Base-by-base conservation (phyloP, 2,113 vertebrate species). In the Dasyornis broadbenti region DNA sequence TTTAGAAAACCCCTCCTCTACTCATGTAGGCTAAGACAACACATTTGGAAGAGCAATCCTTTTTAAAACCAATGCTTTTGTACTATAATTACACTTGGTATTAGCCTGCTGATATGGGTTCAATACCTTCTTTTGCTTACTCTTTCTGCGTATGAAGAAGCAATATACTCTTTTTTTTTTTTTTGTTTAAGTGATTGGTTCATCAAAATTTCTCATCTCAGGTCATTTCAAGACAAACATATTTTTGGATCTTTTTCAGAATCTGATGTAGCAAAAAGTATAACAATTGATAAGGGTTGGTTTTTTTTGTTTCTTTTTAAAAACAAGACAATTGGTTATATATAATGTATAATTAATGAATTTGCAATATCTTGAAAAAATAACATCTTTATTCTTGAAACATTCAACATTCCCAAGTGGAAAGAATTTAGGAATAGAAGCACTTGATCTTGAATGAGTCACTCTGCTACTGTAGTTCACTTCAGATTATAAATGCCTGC, bases 401-500 rank as follows among this genome's bases (percentile, higher is more conserved):
- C 39, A 53, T 50, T 65, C 13, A 49, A 57, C 14, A 64, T 68
- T 86, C 20, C 35, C 49, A 39, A 76, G 24, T 7, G 30, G 30
- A 56, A 85, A 79, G 22, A 52, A 68, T 65, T 89, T 69, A 53
- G 7, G 47, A 82, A 82, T 24, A 35, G 18, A 75, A 50, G 53
- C 53, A 82, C n/a, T 91, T 54, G 26, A 60, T 95, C 45, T 94
- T 59, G 45, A 91, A 69, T 18, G 63, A 86, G 49, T 83, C 64
- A 84, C 35, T 94, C 47, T 28, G 76, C 85, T 63, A 79, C 86
- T 82, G 83, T 61, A 79, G 57, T 39, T 91, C 65, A 83, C 80
- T 90, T 92, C 10, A 68, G 63, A 82, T 81, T 85, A 89, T 33
- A 93, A 95, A 96, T 92, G 71, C 3, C 71, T 72, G 54, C 49